Conservation (phyloP, 1,140 invertebrate species). For the Lutraria rhynchaena region DNA sequence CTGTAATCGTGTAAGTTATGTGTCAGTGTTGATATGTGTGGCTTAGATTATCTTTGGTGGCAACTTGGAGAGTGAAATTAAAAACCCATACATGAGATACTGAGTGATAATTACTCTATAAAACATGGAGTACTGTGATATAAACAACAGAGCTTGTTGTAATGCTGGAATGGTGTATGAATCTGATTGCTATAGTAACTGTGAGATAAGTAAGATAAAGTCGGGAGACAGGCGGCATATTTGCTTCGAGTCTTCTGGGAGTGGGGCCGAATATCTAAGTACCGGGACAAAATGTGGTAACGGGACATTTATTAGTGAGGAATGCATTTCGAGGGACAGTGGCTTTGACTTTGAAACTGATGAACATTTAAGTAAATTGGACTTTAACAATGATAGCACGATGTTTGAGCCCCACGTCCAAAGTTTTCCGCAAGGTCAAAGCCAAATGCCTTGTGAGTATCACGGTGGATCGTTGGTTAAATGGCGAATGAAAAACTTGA, state of each 20-base stretch:
- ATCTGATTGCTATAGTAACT: slow-evolving; percentile 10
- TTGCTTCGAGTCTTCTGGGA: background rate
- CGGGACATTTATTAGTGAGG: slow-evolving; percentile 17
- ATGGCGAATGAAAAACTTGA: slow-evolving; percentile 8
- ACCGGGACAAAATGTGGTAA: background rate
- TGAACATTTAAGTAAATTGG: slow-evolving; percentile 7
- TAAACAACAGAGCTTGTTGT: background rate
- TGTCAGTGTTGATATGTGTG: too few relatives aligned
- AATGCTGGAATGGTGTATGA: slow-evolving; percentile 12
- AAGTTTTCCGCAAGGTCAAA: slow-evolving; percentile 6
- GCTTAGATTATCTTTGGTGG: too few relatives aligned
- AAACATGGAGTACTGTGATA: slow-evolving; percentile 25
- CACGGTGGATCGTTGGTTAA: slow-evolving; percentile 30
- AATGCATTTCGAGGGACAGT: slow-evolving; percentile 41
- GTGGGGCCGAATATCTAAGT: background rate
- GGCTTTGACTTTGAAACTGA: slow-evolving; percentile 51
- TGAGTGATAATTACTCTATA: background rate
- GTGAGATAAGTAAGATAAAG: slow-evolving; percentile 10
- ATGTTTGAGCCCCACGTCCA: slow-evolving; percentile 26
- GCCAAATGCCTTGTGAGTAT: slow-evolving; percentile 32
- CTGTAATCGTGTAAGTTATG: too few relatives aligned
- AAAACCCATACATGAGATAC: background rate
- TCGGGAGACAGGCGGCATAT: background rate
- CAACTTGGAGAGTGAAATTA: slow-evolving; percentile 17
- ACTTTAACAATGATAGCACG: slow-evolving; percentile 12